Evolutionary conservation across 2,888 invertebrate species (phyloP).

Genomic region (Erannis defoliaria): DNA sequence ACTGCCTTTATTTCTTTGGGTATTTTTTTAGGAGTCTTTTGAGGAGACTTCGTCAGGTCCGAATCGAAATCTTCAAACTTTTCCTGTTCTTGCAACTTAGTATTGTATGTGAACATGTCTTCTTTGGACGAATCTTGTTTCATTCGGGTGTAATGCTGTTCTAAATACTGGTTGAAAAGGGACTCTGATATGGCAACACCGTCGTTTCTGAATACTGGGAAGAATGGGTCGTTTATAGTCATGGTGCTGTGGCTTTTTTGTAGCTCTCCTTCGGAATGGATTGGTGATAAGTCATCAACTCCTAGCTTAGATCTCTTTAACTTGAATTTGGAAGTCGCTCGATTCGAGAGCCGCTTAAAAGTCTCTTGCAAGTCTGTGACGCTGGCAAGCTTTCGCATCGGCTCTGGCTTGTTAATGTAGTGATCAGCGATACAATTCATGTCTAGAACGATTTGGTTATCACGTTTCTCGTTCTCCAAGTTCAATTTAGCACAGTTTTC

Average conservation of each 20-base stretch:
- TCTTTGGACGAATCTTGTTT: slow-evolving; percentile 75
- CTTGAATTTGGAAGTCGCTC: slow-evolving; percentile 86
- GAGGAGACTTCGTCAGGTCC: slow-evolving; percentile 74
- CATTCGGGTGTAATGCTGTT: slow-evolving; percentile 88
- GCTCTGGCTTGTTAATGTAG: slow-evolving; percentile 81
- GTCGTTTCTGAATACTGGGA: slow-evolving; percentile 91
- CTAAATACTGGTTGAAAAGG: slow-evolving; percentile 90
- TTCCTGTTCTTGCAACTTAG: slow-evolving; percentile 72
- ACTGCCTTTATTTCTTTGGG: slow-evolving; percentile 61
- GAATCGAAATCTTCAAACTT: slow-evolving; percentile 84
- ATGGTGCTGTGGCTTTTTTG: slow-evolving; percentile 83
- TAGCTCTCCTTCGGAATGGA: slow-evolving; percentile 59
- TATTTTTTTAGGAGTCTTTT: slow-evolving; percentile 76
- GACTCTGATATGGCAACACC: slow-evolving; percentile 91
- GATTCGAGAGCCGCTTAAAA: slow-evolving; percentile 84
- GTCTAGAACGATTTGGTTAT: slow-evolving; percentile 72
- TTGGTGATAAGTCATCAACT: slow-evolving; percentile 63
- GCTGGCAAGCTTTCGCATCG: slow-evolving; percentile 83
- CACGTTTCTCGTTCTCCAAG: slow-evolving; percentile 69
- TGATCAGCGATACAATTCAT: slow-evolving; percentile 80
- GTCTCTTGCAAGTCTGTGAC: slow-evolving; percentile 89
- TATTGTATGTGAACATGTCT: slow-evolving; percentile 75
- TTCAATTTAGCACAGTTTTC: slow-evolving; percentile 68
- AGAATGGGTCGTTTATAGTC: slow-evolving; percentile 92
- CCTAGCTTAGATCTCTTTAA: slow-evolving; percentile 65